These are phyloP conservation scores for Rhyzopertha dominica DNA, from an alignment of 1,140 invertebrate genomes.

Conservation along the genomic window DNA sequence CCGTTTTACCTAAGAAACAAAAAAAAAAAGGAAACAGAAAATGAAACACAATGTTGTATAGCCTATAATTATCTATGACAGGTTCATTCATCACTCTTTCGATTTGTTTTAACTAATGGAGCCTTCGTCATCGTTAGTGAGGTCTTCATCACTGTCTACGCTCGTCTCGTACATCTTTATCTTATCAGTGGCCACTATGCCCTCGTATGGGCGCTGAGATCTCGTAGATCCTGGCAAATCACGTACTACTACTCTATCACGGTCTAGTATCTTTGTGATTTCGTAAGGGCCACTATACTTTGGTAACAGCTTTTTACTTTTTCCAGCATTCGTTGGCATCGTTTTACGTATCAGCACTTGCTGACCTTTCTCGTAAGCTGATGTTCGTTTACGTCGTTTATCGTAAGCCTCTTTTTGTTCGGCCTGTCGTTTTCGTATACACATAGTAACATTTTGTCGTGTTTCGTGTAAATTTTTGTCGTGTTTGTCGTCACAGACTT, in stretches of 20 bases:
- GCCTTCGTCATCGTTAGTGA: too few relatives aligned
- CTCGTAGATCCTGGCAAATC: conserved; percentile 23
- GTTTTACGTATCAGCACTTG: conserved; percentile 1
- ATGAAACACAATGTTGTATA: too few relatives aligned
- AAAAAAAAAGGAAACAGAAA: too few relatives aligned
- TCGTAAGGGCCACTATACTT: conserved; percentile 26
- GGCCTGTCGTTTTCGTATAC: neutral
- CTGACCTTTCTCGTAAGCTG: neutral
- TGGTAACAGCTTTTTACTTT: conserved; percentile 17
- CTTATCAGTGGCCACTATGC: conserved; percentile 19
- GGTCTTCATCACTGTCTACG: too few relatives aligned
- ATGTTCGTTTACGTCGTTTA: neutral
- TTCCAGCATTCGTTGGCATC: neutral
- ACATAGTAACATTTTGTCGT: neutral
- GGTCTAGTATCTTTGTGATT: conserved; percentile 20
- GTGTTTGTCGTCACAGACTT: too few relatives aligned
- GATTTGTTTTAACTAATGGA: too few relatives aligned
- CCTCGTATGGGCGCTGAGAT: conserved; percentile 20
- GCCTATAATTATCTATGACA: too few relatives aligned
- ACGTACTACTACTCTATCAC: conserved; percentile 15
- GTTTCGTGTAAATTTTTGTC: neutral
- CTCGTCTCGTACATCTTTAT: conserved; percentile 2
- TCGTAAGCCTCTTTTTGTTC: conserved; percentile 2
- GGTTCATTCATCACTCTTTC: too few relatives aligned
- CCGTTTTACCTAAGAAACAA: too few relatives aligned